Conservation (phyloP, 2,888 invertebrate species). For the Parnassius orleans region DNA sequence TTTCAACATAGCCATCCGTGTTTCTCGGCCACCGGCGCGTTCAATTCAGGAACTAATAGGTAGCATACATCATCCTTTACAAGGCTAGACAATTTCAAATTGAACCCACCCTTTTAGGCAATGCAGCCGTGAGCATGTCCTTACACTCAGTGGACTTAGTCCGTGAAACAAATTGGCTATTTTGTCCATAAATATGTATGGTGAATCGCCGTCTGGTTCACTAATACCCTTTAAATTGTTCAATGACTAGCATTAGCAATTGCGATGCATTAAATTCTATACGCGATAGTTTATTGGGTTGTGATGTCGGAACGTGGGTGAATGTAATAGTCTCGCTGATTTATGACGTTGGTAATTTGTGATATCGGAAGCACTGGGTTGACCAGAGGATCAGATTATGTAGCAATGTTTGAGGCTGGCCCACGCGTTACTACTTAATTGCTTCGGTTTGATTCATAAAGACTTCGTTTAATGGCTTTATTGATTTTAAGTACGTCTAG, state of each 20-base stretch:
- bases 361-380: conserved; percentile 52
- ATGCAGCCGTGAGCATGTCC: conserved; percentile 27
- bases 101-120: conserved; percentile 54
- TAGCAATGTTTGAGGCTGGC: conserved; percentile 16
- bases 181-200: conserved; percentile 60
- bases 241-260: conserved; percentile 54
- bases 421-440: conserved; percentile 14
- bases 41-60: conserved; percentile 27
- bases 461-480: background rate
- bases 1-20: conserved; percentile 24
- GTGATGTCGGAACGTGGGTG: conserved; percentile 47
- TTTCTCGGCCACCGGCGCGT: conserved; percentile 20
- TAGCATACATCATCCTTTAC: conserved; percentile 37
- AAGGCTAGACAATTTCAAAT: conserved; percentile 51
- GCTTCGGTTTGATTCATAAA: conserved; percentile 11
- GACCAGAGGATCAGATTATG: conserved; percentile 37
- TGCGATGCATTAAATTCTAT: conserved; percentile 63
- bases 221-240: conserved; percentile 67
- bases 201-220: conserved; percentile 56
- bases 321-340: conserved; percentile 55
- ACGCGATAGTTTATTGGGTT: conserved; percentile 46
- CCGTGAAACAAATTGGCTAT: conserved; percentile 50
- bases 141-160: background rate
- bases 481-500: background rate
- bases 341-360: conserved; percentile 60